Base-by-base conservation (phyloP, 2,113 vertebrate genomes). In the Opisthocomus hoazin region DNA sequence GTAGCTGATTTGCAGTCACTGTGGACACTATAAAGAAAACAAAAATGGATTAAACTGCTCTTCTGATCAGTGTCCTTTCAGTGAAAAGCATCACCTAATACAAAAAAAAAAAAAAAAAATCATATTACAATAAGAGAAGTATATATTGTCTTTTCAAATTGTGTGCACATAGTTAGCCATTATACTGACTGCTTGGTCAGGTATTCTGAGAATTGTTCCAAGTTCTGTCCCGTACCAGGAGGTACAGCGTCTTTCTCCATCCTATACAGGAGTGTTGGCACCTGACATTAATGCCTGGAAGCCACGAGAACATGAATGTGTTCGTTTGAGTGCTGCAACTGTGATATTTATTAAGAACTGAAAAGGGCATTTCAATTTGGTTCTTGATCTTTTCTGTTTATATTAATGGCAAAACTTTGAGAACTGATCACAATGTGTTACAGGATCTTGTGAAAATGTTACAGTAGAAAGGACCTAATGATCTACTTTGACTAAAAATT, bases 1-100 rank as follows among this genome's bases (percentile, higher is more conserved):
- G 78, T 58, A 57, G 37, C 57, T 77, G 54, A 10, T 81, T 86
- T 75, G n/a, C 54, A 43, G 30, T 69, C 56, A 43, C 69, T 43
- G 48, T 0, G 1, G n/a, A 63, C 8, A 24, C 22, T 34, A 7
- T 11, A 46, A 66, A 60, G n/a, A 60, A 73, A 68, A 41, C 0
- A 1, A 34, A 56, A 69, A 54, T 8, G 5, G 27, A n/a, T 70
- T 57, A 70, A 83, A 20, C 70, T 57, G 43, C 15, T 77, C 11
- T 64, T 39, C 23, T 51, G 48, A 29, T 87, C 32, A 64, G 4
- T n/a, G 32, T 57, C 19, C 37, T 79, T 87, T 43, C 36, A 39
- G 16, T 82, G 69, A 64, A 87, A 70, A 87, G 29, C 27, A 45
- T 43, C 11, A 34, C 16, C 16, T 57, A 24, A 26, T 66, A 65